A percentile compares a stretch with the other conserved stretches of the same genome.
Evolutionary conservation across 1,140 invertebrate species (phyloP).

Genomic region (Pemphigus obesinymphae): DNA sequence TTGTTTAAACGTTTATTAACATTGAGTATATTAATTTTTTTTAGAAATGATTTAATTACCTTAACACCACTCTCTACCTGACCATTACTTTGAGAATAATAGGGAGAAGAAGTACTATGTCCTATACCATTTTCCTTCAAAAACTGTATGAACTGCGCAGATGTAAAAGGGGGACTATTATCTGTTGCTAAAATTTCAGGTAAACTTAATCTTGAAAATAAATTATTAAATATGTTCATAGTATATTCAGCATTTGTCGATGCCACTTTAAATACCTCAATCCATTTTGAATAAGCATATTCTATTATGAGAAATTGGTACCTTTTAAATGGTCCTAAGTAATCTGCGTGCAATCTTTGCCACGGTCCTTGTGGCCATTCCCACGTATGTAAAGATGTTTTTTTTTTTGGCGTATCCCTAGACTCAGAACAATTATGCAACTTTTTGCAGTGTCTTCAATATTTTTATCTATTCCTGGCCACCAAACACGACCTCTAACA

Average conservation of each 20-base stretch:
- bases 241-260: background rate
- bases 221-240: slow-evolving; percentile 32
- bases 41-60: slow-evolving; percentile 49
- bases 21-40: background rate
- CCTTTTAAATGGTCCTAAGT: too few relatives aligned
- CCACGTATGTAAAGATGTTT: too few relatives aligned
- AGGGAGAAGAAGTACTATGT: slow-evolving; percentile 46
- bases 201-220: slow-evolving; percentile 45
- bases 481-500: too few relatives aligned
- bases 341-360: too few relatives aligned
- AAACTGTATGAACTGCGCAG: slow-evolving; percentile 45
- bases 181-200: slow-evolving; percentile 46
- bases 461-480: too few relatives aligned
- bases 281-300: slow-evolving; percentile 50
- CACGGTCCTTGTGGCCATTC: too few relatives aligned
- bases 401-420: too few relatives aligned
- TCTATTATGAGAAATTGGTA: too few relatives aligned
- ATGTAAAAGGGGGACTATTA: slow-evolving; percentile 47
- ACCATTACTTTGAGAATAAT: slow-evolving; percentile 48
- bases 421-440: too few relatives aligned
- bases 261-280: slow-evolving; percentile 43
- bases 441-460: too few relatives aligned
- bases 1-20: background rate
- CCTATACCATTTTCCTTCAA: slow-evolving; percentile 45
- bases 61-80: slow-evolving; percentile 50